Percentiles rank a stretch among this genome's conserved stretches.
Evolutionary conservation across 2,113 vertebrate species (phyloP).

Genomic region (Apteryx owenii): DNA sequence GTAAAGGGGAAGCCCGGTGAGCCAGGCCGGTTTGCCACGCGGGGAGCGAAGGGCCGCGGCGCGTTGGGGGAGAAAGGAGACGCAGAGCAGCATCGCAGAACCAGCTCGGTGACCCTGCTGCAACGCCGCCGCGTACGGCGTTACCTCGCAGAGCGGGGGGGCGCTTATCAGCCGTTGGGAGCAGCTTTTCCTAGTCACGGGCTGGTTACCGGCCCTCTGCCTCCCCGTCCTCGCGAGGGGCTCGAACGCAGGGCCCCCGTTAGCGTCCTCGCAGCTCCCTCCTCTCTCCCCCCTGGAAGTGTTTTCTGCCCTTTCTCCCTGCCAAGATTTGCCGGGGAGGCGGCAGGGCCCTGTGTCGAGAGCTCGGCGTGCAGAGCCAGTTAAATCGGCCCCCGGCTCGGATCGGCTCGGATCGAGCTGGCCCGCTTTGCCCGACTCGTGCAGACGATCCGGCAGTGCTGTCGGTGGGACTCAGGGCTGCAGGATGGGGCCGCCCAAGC

Average conservation of each 20-base stretch:
- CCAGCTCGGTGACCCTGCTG: fast-evolving
- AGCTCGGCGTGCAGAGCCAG: no score
- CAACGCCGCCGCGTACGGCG: neutral
- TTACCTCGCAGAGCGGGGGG: neutral
- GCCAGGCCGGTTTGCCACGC: fast-evolving
- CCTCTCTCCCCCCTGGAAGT: no score
- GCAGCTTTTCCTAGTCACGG: fast-evolving
- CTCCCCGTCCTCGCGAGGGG: no score
- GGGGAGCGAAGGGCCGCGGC: neutral
- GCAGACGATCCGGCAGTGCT: no score
- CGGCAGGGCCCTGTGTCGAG: neutral
- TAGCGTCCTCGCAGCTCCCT: no score
- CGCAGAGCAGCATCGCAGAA: neutral
- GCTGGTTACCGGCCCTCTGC: neutral
- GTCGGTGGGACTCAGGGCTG: no score
- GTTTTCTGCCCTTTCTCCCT: neutral
- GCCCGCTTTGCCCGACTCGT: no score
- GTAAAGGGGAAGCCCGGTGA: neutral
- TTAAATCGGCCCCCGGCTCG: no score
- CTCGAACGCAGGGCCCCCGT: no score
- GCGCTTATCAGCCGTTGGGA: neutral
- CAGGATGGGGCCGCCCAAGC: no score
- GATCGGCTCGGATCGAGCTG: no score
- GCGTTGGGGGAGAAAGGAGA: neutral
- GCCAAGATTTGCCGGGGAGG: neutral